phyloP scores from a whole-genome alignment of 2,113 vertebrate species.

The Brienomyrus brachyistius region DNA sequence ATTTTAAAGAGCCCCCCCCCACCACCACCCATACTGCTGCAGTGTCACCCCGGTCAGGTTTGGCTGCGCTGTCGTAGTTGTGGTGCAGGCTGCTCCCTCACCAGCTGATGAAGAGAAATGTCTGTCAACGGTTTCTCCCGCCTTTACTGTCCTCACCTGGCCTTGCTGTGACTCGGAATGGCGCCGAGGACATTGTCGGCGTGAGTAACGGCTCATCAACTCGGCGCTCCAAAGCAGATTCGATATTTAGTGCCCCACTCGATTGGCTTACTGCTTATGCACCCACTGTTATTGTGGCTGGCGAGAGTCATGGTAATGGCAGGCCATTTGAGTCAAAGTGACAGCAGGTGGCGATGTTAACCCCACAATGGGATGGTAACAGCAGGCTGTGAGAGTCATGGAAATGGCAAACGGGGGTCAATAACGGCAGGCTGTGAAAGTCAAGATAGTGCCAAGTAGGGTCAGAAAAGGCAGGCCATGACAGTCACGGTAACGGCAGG shows the following conservation, averaged over 20 bases:
- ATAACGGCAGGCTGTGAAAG: not conserved
- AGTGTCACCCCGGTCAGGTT: not conserved
- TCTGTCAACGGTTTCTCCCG: not conserved
- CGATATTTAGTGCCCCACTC: not conserved
- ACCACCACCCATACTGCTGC: not conserved
- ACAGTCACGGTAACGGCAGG: too few relatives aligned
- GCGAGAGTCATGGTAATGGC: conserved; percentile 46
- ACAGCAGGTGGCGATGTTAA: not conserved
- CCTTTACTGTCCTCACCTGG: not conserved
- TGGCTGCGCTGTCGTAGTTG: not conserved
- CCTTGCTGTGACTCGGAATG: not conserved
- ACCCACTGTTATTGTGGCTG: conserved; percentile 31
- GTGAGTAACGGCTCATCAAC: not conserved
- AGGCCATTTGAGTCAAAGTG: conserved; percentile 17
- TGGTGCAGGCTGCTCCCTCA: not conserved
- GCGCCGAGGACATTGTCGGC: not conserved
- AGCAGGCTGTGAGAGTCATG: conserved; percentile 39
- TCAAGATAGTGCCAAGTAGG: too few relatives aligned
- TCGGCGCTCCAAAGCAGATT: not conserved
- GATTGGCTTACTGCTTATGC: conserved; percentile 34
- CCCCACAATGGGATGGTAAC: conserved; percentile 44
- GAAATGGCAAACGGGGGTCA: not conserved
- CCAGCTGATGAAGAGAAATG: not conserved
- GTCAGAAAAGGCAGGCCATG: too few relatives aligned
- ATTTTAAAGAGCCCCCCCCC: conserved; percentile 8